These are phyloP conservation scores for Platycheirus rosarum DNA, from an alignment of 2,888 invertebrate genomes.

Conservation along the genomic window DNA sequence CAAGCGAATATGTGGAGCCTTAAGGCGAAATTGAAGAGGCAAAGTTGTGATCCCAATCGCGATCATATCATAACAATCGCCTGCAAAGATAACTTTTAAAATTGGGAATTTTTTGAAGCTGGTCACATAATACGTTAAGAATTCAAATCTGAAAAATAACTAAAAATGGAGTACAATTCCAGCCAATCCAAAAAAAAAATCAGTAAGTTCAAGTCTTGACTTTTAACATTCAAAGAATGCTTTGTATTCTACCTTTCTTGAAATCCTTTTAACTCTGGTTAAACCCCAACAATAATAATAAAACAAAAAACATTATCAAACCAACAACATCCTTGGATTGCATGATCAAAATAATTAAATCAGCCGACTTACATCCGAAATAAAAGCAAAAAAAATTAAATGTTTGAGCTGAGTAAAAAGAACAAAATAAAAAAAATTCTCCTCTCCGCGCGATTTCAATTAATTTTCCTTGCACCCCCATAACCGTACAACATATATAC, in stretches of 20 bases:
- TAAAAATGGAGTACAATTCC: no score
- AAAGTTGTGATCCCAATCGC: no score
- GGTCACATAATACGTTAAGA: no score
- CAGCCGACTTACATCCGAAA: constrained; percentile 41
- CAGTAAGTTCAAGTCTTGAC: no score
- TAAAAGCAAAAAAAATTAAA: constrained; percentile 26
- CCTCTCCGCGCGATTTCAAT: constrained; percentile 65
- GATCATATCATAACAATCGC: no score
- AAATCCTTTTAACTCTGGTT: background rate
- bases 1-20: no score
- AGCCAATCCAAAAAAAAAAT: no score
- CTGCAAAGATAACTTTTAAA: no score
- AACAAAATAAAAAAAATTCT: constrained; percentile 25
- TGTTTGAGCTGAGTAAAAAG: constrained; percentile 2
- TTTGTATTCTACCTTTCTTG: background rate
- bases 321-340: constrained; percentile 51
- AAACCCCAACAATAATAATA: background rate
- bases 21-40: no score
- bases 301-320: constrained; percentile 47
- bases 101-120: no score
- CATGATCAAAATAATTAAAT: constrained; percentile 68
- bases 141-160: no score
- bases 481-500: background rate
- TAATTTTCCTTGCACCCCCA: constrained; percentile 42
- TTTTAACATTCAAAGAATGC: background rate